Base-by-base conservation (phyloP, 2,888 invertebrate species). In the Catonia carolina region DNA sequence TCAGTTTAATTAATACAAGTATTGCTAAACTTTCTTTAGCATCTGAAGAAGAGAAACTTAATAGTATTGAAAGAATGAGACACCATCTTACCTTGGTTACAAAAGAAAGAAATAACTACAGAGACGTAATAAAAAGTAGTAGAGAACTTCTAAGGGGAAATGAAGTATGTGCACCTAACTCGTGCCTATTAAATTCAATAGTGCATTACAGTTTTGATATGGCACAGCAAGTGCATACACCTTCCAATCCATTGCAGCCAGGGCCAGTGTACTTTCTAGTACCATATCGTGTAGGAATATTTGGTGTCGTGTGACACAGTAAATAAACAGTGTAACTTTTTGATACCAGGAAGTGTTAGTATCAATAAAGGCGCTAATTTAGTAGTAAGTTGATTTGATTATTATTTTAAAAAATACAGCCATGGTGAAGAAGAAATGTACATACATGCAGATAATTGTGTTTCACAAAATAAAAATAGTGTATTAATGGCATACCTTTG, bases 241-340 rank as follows among this genome's bases (percentile, higher is more conserved):
- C n/a, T n/a, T n/a, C n/a, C n/a, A n/a, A n/a, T n/a, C n/a, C n/a
- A n/a, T n/a, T n/a, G n/a, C n/a, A n/a, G n/a, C n/a, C n/a, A n/a
- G n/a, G n/a, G n/a, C n/a, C n/a, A n/a, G n/a, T n/a, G n/a, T n/a
- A n/a, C n/a, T 62, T 59, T 45, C 37, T 60, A 2, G 55, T 53
- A 0, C 58, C 60, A 22, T 62, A 47, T 33, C 60, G 60, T 47
- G 22, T 62, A 8, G 58, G 60, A 10, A 48, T 58, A 10, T 62
- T 60, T 36, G 60, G 62, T 2, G 54, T 62, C 4, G 58, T 50
- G 48, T 27, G 55, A 62, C 1, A 59, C 54, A 15, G 31, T 22
- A 0, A 51, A 55, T 31, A 47, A 53, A 20, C 60, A 60, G 20
- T 15, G 22, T 5, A 59, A 60, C 35, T n/a, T n/a, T n/a, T n/a